These are phyloP conservation scores for Drosophila meridionalis DNA, from an alignment of 2,888 invertebrate species.

Conservation along the genomic window DNA sequence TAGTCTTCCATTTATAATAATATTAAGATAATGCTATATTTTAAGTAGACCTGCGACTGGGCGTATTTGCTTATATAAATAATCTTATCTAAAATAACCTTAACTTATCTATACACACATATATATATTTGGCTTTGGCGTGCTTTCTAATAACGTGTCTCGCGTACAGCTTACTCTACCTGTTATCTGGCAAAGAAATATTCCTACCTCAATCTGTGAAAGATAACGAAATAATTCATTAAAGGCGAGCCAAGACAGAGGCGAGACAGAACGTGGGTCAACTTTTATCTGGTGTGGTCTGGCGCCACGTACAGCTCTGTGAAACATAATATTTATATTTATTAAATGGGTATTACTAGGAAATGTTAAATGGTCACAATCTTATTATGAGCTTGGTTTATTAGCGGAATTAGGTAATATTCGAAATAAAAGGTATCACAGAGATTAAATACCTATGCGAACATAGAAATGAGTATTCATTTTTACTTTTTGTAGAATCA, in stretches of 20 bases:
- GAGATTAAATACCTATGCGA: slow-evolving; percentile 10
- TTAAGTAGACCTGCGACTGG: slow-evolving; percentile 8
- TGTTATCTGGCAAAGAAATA: slow-evolving; percentile 3
- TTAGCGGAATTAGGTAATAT: slow-evolving; percentile 3
- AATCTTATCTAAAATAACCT: slow-evolving; percentile 16
- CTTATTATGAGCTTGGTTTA: background rate
- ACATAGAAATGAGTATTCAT: background rate
- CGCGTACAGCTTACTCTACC: background rate
- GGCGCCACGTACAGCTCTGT: background rate
- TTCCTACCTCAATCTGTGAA: slow-evolving; percentile 37
- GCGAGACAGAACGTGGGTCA: background rate
- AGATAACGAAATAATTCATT: slow-evolving; percentile 7
- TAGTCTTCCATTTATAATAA: slow-evolving; percentile 19
- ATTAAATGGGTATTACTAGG: background rate
- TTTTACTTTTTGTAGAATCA: background rate
- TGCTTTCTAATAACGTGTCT: background rate
- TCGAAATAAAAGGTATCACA: background rate
- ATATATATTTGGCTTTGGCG: background rate
- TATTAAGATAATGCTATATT: slow-evolving; percentile 26
- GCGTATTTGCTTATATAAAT: slow-evolving; percentile 7
- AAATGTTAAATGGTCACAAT: background rate
- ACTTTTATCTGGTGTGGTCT: background rate
- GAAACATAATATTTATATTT: background rate
- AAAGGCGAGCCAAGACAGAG: background rate
- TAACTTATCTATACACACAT: slow-evolving; percentile 21